Evolutionary conservation across 2,888 invertebrate genomes (phyloP).

Genomic region (Napeogenes inachia): DNA sequence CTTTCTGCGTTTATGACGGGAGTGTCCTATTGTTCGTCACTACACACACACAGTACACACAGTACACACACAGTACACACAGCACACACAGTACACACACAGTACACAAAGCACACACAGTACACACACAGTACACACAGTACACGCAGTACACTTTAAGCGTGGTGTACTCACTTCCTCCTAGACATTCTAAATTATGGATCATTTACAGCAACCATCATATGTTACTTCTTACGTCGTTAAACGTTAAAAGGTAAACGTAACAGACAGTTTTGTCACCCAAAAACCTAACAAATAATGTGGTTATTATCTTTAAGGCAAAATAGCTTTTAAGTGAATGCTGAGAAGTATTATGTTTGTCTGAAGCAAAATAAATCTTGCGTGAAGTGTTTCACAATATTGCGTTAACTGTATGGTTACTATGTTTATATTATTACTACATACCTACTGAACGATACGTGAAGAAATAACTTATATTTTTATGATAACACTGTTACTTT

Average conservation of each 20-base stretch:
- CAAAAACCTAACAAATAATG: neutral
- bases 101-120: too few species aligned
- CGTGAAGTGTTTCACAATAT: slow-evolving; percentile 1
- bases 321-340: neutral
- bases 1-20: neutral
- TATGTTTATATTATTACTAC: slow-evolving; percentile 1
- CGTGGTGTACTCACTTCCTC: neutral
- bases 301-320: neutral
- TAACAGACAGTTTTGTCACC: slow-evolving; percentile 3
- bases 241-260: neutral
- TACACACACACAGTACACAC: too few species aligned
- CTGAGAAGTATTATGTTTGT: neutral
- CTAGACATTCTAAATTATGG: too few species aligned
- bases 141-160: too few species aligned
- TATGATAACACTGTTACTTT: too few species aligned
- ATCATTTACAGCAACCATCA: neutral
- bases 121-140: too few species aligned
- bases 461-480: neutral
- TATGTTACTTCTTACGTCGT: neutral
- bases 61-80: too few species aligned
- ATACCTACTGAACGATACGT: neutral
- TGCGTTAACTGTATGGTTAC: neutral
- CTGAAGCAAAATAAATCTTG: neutral
- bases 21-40: neutral
- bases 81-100: too few species aligned